Evolutionary conservation across 2,888 invertebrate genomes (phyloP).

Genomic region (Brachypalpus laphriformis): DNA sequence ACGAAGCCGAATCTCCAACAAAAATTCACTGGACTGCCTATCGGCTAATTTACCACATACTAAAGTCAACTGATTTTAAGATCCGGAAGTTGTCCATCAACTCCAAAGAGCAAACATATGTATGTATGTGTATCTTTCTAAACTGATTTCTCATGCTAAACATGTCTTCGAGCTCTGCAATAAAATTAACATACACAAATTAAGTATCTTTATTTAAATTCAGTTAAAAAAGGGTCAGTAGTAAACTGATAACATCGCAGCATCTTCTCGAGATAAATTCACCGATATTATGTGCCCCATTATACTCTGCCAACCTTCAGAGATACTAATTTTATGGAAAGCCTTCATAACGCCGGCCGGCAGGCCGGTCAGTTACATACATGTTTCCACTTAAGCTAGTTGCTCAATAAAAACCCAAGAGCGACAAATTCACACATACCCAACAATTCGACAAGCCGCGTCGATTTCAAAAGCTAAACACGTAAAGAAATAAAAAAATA

Average conservation of each 20-base stretch:
- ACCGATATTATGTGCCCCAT: constrained; percentile 50
- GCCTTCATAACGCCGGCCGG: constrained; percentile 58
- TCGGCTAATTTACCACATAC: not conserved
- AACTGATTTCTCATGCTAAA: constrained; percentile 29
- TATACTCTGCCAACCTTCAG: constrained; percentile 39
- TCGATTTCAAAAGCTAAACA: constrained; percentile 58
- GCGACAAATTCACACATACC: constrained; percentile 41
- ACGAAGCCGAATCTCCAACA: too few species aligned
- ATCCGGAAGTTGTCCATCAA: constrained; percentile 53
- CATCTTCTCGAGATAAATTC: constrained; percentile 23
- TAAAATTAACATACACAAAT: constrained; percentile 7
- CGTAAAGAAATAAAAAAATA: constrained; percentile 42
- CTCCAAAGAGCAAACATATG: not conserved
- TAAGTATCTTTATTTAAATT: constrained; percentile 19
- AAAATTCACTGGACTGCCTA: not conserved
- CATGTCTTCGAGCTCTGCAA: constrained; percentile 18
- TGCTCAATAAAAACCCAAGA: constrained; percentile 52
- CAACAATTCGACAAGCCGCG: constrained; percentile 8
- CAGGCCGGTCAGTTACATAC: not conserved
- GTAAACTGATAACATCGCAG: constrained; percentile 20
- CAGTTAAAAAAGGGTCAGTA: constrained; percentile 17
- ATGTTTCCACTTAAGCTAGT: constrained; percentile 12
- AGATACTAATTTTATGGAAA: constrained; percentile 3
- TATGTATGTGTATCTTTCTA: not conserved
- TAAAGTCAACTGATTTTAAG: not conserved